Percentiles rank a stretch among this genome's conserved stretches.
phyloP scores from a whole-genome alignment of 1,140 invertebrate species.

The Sitodiplosis mosellana region DNA sequence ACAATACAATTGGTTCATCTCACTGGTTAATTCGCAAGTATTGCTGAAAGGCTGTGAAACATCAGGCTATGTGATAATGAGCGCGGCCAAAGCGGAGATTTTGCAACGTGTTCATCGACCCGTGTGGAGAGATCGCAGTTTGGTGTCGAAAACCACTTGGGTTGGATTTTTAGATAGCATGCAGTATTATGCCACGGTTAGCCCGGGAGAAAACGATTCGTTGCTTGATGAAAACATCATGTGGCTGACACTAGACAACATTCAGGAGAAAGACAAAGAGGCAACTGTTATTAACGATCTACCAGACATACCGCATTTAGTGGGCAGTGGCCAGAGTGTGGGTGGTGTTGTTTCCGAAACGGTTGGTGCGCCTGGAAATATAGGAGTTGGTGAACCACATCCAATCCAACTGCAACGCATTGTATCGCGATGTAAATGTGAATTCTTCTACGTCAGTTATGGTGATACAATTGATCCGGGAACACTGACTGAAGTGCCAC shows the following conservation, averaged over 20 bases:
- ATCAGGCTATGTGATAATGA: slow-evolving; percentile 89
- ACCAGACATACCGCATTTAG: slow-evolving; percentile 72
- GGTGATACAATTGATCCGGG: slow-evolving; percentile 63
- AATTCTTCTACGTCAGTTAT: slow-evolving; percentile 94
- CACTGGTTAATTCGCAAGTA: slow-evolving; percentile 87
- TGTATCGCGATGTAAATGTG: slow-evolving; percentile 90
- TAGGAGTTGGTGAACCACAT: slow-evolving; percentile 22
- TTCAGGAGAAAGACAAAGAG: slow-evolving; percentile 75
- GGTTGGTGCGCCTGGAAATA: slow-evolving; percentile 58
- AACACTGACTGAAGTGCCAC: slow-evolving; percentile 40
- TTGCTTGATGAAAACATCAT: slow-evolving; percentile 70
- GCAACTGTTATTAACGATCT: slow-evolving; percentile 57
- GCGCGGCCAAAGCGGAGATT: slow-evolving; percentile 88
- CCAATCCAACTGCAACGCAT: slow-evolving; percentile 74
- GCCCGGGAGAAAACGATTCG: slow-evolving; percentile 59
- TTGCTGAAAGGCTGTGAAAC: slow-evolving; percentile 91
- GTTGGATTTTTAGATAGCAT: slow-evolving; percentile 87
- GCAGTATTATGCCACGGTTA: slow-evolving; percentile 97
- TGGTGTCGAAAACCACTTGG: slow-evolving; percentile 91
- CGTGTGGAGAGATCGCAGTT: slow-evolving; percentile 72
- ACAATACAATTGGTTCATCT: slow-evolving; percentile 79
- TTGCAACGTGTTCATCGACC: slow-evolving; percentile 78
- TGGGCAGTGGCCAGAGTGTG: slow-evolving; percentile 88
- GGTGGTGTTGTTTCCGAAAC: slow-evolving; percentile 86
- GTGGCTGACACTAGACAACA: slow-evolving; percentile 87